Conservation (phyloP, 1,140 invertebrate genomes). For the Scaptomyza hsui region DNA sequence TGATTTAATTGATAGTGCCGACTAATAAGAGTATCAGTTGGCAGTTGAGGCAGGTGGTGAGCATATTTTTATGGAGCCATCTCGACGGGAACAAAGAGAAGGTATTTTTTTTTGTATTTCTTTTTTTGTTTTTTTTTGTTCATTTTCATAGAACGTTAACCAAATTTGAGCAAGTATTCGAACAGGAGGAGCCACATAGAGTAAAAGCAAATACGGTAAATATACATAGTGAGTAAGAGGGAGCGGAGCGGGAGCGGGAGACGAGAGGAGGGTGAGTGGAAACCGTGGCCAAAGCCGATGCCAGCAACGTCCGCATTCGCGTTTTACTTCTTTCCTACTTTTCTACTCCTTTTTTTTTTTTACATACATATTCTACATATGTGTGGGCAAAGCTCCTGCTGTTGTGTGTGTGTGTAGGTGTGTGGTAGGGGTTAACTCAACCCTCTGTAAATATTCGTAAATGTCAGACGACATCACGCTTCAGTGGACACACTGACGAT, state of each 20-base stretch:
- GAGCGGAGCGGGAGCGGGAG: background rate
- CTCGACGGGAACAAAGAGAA: constrained; percentile 64
- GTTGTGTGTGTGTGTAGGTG: constrained; percentile 39
- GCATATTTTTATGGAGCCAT: constrained; percentile 61
- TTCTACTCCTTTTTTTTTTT: background rate
- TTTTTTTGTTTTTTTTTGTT: constrained; percentile 53
- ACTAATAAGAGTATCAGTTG: constrained; percentile 9
- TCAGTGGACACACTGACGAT: constrained; percentile 65
- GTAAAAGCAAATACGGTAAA: constrained; percentile 67
- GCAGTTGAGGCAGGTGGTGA: constrained; percentile 22
- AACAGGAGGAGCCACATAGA: constrained; percentile 41
- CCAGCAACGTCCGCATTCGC: constrained; percentile 62
- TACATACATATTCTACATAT: constrained; percentile 23
- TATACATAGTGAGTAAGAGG: constrained; percentile 34
- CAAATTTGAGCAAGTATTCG: constrained; percentile 1
- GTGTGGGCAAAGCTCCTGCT: constrained; percentile 1
- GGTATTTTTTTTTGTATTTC: too few relatives aligned
- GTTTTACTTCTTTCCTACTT: constrained; percentile 27
- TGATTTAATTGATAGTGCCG: background rate
- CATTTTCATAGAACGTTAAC: background rate
- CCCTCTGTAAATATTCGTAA: constrained; percentile 59
- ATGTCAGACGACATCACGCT: constrained; percentile 84
- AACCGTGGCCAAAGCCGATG: constrained; percentile 40
- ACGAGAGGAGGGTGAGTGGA: background rate
- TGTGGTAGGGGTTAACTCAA: constrained; percentile 3